Evolutionary conservation across 2,797 vertebrate species (phyloP).

Genomic region (Phalanger gymnotis): DNA sequence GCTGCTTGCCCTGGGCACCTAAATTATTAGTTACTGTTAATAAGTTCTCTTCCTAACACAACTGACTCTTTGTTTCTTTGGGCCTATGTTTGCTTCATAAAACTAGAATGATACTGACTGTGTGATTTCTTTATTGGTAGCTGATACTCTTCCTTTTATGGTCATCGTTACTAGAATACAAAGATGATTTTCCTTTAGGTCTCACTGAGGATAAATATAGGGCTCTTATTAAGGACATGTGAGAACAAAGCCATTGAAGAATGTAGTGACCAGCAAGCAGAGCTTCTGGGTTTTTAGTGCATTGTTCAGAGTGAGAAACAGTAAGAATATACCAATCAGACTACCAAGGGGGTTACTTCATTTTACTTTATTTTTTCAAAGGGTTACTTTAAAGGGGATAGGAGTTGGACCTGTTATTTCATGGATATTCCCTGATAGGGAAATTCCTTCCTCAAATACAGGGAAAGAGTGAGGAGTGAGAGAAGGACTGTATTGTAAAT

Average conservation of each 20-base stretch:
- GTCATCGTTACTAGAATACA: background rate
- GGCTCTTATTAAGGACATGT: background rate
- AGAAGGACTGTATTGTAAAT: background rate
- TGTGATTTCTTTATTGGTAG: background rate
- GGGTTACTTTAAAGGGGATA: background rate
- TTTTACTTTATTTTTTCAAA: too few species aligned
- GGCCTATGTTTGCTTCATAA: background rate
- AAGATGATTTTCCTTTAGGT: background rate
- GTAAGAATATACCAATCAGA: background rate
- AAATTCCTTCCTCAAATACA: background rate
- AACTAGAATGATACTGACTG: background rate
- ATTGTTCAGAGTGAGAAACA: background rate
- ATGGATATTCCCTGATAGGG: background rate
- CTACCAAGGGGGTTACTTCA: too few species aligned
- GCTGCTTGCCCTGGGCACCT: background rate
- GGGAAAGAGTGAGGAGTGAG: background rate
- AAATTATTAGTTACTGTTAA: background rate
- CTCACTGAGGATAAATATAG: background rate
- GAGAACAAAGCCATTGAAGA: background rate
- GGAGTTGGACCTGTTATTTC: background rate
- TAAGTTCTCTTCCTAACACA: background rate
- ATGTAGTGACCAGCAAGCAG: background rate
- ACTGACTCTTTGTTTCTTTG: background rate
- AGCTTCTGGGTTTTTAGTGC: background rate
- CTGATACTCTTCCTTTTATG: background rate